Conservation (phyloP, 2,888 invertebrate species). For the Phlogophora meticulosa region DNA sequence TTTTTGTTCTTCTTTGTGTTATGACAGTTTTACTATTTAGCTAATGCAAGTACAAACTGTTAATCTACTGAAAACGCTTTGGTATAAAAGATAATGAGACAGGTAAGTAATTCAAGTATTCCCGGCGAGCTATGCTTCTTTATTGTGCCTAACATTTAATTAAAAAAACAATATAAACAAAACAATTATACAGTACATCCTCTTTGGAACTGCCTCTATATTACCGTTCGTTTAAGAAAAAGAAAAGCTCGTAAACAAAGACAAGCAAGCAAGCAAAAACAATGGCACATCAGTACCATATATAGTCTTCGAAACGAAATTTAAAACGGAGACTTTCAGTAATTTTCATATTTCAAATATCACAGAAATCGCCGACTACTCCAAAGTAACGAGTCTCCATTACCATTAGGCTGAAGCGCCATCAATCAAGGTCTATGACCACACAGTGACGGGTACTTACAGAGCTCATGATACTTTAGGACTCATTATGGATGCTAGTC, state of each 20-base stretch:
- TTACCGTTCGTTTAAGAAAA: neutral
- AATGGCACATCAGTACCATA: constrained; percentile 36
- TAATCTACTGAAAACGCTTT: constrained; percentile 5
- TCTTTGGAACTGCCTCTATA: neutral
- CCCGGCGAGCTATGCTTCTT: neutral
- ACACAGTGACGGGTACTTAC: constrained; percentile 56
- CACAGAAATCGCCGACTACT: constrained; percentile 46
- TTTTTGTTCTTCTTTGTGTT: constrained; percentile 1
- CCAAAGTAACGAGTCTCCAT: constrained; percentile 61
- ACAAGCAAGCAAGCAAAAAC: constrained; percentile 29
- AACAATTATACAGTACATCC: neutral
- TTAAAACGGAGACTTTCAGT: constrained; percentile 15
- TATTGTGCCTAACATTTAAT: neutral
- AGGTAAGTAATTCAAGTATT: neutral
- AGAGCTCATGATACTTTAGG: constrained; percentile 55
- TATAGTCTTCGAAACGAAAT: constrained; percentile 30
- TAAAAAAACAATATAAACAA: neutral
- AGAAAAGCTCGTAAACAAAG: neutral
- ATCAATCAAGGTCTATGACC: constrained; percentile 66
- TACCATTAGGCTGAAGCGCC: constrained; percentile 64
- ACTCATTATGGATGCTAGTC: constrained; percentile 62
- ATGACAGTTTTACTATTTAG: constrained; percentile 13
- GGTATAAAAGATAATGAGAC: neutral
- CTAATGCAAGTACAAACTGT: neutral
- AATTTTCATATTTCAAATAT: constrained; percentile 45